A percentile compares a stretch with the other conserved stretches of the same genome.
Conservation (phyloP, 1,140 invertebrate genomes). For the Pinna nobilis region DNA sequence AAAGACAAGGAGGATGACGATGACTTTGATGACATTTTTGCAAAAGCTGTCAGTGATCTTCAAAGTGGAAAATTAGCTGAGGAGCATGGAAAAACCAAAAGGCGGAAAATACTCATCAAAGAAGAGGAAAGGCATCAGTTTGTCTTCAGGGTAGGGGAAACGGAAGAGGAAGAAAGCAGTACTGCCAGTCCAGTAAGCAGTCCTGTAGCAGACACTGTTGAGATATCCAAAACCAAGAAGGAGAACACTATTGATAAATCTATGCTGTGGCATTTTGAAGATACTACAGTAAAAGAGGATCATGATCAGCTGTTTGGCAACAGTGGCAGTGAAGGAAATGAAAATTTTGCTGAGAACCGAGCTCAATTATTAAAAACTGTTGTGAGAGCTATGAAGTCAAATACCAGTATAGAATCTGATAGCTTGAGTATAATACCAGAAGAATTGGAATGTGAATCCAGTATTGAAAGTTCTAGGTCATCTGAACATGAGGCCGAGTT, state of each 20-base stretch:
- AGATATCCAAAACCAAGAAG: neutral
- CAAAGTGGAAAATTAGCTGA: too few relatives aligned
- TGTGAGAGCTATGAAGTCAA: slow-evolving; percentile 2
- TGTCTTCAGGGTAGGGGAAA: neutral
- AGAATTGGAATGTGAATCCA: slow-evolving; percentile 30
- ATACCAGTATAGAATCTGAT: slow-evolving; percentile 31
- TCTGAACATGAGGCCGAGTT: neutral
- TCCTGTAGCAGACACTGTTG: neutral
- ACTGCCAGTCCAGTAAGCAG: neutral
- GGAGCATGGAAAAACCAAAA: too few relatives aligned
- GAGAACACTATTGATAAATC: neutral
- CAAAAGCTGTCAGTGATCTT: slow-evolving; percentile 29
- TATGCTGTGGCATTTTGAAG: slow-evolving; percentile 25
- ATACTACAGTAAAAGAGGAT: slow-evolving; percentile 18
- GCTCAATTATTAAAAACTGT: neutral
- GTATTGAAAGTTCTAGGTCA: slow-evolving; percentile 9
- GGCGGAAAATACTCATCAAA: too few relatives aligned
- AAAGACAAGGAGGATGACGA: slow-evolving; percentile 20
- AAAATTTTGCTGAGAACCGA: slow-evolving; percentile 20
- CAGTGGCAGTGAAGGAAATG: neutral
- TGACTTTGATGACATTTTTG: slow-evolving; percentile 42
- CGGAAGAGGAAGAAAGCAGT: neutral
- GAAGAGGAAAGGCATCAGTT: neutral
- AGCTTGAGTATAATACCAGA: slow-evolving; percentile 39
- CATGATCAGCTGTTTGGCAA: slow-evolving; percentile 11